Conservation (phyloP, 2,797 vertebrate species). For the Meriones psammophilus region DNA sequence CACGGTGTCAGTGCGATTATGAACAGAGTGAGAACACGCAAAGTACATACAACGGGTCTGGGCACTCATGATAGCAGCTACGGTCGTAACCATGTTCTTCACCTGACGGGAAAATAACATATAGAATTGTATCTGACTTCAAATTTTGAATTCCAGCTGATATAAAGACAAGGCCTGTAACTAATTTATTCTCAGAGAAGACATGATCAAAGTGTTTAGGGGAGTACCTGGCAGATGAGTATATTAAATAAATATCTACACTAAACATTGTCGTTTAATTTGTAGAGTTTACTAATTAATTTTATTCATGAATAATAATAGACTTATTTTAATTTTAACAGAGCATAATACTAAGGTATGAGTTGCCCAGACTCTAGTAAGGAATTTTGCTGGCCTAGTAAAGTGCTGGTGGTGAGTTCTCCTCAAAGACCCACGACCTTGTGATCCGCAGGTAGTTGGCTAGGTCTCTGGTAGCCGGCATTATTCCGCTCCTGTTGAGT, state of each 20-base stretch:
- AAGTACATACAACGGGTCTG: background rate
- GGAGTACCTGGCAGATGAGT: background rate
- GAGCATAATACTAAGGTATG: background rate
- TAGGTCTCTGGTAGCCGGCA: background rate
- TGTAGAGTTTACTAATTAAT: background rate
- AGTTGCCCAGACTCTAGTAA: background rate
- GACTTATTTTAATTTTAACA: constrained; percentile 12
- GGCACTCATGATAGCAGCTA: background rate
- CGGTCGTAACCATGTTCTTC: background rate
- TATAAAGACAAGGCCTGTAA: background rate
- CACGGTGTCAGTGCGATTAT: background rate
- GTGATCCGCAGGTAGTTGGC: no score
- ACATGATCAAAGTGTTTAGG: background rate
- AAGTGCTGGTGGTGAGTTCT: no score
- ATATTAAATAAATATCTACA: background rate
- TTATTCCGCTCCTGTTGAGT: background rate
- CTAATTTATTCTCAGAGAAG: background rate
- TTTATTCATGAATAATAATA: background rate
- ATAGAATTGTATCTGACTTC: background rate
- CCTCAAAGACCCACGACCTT: background rate
- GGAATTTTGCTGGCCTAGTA: background rate
- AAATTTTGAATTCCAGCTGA: background rate
- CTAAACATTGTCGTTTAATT: constrained; percentile 6
- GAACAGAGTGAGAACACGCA: background rate
- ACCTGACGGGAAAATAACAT: background rate